Conservation (phyloP, 2,797 vertebrate species). For the Falco novaeseelandiae region DNA sequence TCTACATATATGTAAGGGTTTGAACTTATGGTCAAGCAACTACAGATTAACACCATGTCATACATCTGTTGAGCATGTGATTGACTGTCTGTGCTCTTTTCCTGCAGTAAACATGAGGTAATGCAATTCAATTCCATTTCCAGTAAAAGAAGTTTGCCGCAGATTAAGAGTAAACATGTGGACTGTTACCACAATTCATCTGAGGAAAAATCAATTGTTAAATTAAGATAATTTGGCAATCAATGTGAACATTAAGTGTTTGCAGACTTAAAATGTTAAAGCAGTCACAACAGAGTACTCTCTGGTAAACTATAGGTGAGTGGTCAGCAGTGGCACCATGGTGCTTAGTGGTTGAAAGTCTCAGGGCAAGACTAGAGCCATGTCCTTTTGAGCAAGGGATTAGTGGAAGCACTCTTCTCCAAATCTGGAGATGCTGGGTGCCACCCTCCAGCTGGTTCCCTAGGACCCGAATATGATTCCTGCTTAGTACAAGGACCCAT, state of each 20-base stretch:
- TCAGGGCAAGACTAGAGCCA: neutral
- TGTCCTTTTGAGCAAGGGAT: neutral
- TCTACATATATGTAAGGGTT: neutral
- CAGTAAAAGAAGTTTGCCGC: neutral
- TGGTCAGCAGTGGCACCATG: rapidly evolving
- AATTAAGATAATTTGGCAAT: neutral
- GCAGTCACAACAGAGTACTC: neutral
- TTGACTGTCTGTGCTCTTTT: neutral
- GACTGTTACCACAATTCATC: neutral
- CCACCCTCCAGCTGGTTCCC: neutral
- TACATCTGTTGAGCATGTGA: neutral
- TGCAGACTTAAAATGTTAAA: neutral
- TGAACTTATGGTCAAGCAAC: neutral
- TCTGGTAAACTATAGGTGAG: neutral
- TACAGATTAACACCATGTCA: neutral
- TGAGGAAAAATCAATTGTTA: neutral
- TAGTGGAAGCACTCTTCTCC: neutral
- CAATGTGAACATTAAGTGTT: neutral
- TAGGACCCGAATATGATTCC: neutral
- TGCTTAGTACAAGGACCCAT: neutral
- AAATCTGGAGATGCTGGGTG: neutral
- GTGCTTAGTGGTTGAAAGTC: neutral
- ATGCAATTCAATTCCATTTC: neutral
- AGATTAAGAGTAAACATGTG: neutral
- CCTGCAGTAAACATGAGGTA: neutral